Base-by-base conservation (phyloP, 2,888 invertebrate species). In the Watsonalla cultraria region DNA sequence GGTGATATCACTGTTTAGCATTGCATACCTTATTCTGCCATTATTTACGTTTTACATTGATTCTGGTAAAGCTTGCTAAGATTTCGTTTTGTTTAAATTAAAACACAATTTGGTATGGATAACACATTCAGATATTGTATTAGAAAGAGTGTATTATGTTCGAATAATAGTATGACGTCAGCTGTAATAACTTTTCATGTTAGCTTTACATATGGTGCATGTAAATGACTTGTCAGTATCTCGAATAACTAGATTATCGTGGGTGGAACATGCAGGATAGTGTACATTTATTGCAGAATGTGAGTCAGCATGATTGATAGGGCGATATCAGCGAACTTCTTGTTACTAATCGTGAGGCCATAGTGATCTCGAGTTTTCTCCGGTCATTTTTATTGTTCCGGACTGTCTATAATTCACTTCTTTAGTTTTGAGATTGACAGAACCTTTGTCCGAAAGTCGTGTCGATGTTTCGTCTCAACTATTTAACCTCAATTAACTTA, bases 401-500 rank as follows among this genome's bases (percentile, higher is more conserved):
- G 59, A 65, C 70, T 61, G 66, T 72, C 68, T 64, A 64, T 60
- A 65, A 58, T 61, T 65, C 67, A 64, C 67, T 69, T 68, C 63
- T 65, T 59, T 61, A 71, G 75, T 66, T 64, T 72, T 59, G 73
- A 60, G 70, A 82, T 82, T 80, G 82, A 82, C 81, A 78, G 79
- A 67, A 73, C 74, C 82, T 82, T 87, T 84, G 84, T 83, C 70
- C 70, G 66, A 75, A 72, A 79, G 70, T 79, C 79, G 75, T 78
- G 80, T 82, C 73, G 66, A 75, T 76, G 76, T 80, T 81, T 74
- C 74, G 68, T 68, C 68, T 70, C 76, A 79, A 79, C 73, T 69
- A 71, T 82, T 80, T 78, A 83, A 80, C 81, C 80, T 84, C 83
- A 80, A 86, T 89, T 84, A 82, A 78, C 75, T 77, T 68, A 56